Conservation (phyloP, 2,797 vertebrate species). For the Saxicola maurus region DNA sequence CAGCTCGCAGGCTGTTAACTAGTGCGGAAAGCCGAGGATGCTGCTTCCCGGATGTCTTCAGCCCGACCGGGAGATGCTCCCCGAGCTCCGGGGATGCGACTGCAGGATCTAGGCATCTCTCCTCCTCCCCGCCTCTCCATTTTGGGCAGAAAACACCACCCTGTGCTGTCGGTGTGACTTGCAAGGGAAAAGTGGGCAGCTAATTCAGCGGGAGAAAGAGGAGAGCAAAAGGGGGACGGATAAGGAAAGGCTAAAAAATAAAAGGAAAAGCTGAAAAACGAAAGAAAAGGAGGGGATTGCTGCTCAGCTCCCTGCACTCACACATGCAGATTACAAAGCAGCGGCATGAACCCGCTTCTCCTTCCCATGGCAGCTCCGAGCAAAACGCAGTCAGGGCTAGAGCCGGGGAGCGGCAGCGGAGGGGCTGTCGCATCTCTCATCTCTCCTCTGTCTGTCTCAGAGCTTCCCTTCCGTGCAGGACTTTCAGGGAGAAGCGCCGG, state of each 20-base stretch:
- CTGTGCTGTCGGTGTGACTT: not conserved
- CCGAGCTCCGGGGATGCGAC: not conserved
- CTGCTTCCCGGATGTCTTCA: conserved; percentile 31
- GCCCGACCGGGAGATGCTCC: not conserved
- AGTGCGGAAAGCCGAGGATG: conserved; percentile 65
- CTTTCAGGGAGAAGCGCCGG: not conserved
- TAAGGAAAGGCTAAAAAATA: not conserved
- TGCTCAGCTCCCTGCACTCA: not conserved
- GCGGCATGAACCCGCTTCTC: not conserved
- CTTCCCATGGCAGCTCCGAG: not conserved
- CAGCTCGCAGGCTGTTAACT: conserved; percentile 68
- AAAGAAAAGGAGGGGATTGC: not conserved
- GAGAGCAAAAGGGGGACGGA: not conserved
- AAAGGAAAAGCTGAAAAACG: not conserved
- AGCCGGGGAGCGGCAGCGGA: not conserved
- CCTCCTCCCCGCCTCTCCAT: not conserved
- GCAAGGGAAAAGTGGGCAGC: conserved; percentile 27
- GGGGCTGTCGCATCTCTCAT: not conserved
- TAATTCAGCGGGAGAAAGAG: not conserved
- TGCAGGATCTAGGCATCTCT: conserved; percentile 12
- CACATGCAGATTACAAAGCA: not conserved
- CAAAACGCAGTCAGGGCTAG: not conserved
- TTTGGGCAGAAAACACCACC: conserved; percentile 26
- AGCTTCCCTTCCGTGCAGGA: not conserved
- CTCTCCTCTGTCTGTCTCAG: not conserved